Evolutionary conservation across 1,140 invertebrate species (phyloP).

Genomic region (Megalopta genalis): DNA sequence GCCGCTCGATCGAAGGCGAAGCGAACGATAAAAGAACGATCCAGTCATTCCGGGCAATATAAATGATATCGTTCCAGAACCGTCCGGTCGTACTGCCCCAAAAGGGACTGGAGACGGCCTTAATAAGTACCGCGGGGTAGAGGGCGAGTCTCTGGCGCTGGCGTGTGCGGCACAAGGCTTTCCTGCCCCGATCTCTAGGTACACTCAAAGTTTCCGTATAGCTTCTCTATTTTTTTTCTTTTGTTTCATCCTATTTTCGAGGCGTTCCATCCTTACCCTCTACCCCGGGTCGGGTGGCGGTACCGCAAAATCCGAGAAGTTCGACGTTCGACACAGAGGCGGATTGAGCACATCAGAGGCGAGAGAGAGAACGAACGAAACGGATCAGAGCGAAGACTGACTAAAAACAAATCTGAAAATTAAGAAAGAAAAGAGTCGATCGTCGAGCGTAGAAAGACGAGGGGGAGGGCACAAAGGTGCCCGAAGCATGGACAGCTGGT

Average conservation of each 20-base stretch:
- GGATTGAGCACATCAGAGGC: not conserved
- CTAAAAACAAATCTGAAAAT: not conserved
- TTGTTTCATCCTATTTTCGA: conserved; percentile 57
- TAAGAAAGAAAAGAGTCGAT: not conserved
- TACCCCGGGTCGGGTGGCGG: conserved; percentile 67
- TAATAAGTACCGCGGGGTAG: conserved; percentile 71
- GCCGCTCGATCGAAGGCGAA: not conserved
- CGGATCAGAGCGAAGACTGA: not conserved
- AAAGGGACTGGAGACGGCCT: conserved; percentile 79
- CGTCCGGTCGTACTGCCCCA: conserved; percentile 83
- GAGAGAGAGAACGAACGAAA: not conserved
- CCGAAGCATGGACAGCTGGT: conserved; percentile 8
- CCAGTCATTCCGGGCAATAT: conserved; percentile 50
- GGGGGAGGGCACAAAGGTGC: not conserved
- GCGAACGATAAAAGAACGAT: conserved; percentile 24
- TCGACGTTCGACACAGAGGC: conserved; percentile 40
- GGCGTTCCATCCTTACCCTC: conserved; percentile 67
- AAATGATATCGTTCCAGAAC: conserved; percentile 79
- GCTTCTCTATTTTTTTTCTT: conserved; percentile 52
- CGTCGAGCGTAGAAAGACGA: not conserved
- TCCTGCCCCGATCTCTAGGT: conserved; percentile 80
- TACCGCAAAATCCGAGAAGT: conserved; percentile 53
- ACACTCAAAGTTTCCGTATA: conserved; percentile 60
- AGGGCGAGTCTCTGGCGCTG: conserved; percentile 77
- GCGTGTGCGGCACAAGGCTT: conserved; percentile 86